Percentiles rank a stretch among this genome's conserved stretches.
These are phyloP conservation scores for Nothura maculosa DNA, from an alignment of 2,797 vertebrate species.

Conservation along the genomic window DNA sequence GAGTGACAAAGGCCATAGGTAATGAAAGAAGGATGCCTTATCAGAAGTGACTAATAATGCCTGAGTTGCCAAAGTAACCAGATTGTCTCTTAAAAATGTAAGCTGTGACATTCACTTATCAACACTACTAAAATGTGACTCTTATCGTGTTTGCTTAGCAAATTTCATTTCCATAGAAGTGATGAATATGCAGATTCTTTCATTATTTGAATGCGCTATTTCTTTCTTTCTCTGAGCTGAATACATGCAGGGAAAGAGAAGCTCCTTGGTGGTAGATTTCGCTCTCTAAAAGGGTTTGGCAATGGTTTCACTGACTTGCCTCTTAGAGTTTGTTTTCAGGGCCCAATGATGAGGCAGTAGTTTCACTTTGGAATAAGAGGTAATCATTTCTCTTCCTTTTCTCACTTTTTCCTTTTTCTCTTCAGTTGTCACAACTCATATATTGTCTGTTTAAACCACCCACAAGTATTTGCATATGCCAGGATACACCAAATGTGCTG, in stretches of 20 bases:
- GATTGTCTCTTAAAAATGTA: conserved; percentile 73
- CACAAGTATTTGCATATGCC: neutral
- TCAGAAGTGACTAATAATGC: conserved; percentile 69
- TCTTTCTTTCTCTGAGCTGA: conserved; percentile 58
- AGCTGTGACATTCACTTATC: conserved; percentile 77
- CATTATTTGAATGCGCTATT: conserved; percentile 58
- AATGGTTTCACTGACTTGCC: neutral
- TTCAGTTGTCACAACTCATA: neutral
- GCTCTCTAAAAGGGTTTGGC: neutral
- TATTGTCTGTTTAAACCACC: neutral
- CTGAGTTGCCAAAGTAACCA: conserved; percentile 76
- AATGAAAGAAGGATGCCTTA: conserved; percentile 68
- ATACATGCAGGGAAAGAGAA: conserved; percentile 24
- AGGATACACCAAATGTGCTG: neutral
- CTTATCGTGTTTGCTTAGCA: conserved; percentile 69
- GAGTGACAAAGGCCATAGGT: conserved; percentile 71
- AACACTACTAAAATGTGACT: conserved; percentile 69
- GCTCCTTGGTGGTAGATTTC: neutral
- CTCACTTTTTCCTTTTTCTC: neutral
- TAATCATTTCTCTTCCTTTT: neutral
- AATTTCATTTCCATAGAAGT: conserved; percentile 71
- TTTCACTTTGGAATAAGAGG: neutral
- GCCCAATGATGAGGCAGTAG: neutral
- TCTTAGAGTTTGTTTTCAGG: neutral
- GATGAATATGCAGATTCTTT: conserved; percentile 73